Evolutionary conservation across 1,140 invertebrate genomes (phyloP).

Genomic region (Dolichoris vasculosae): DNA sequence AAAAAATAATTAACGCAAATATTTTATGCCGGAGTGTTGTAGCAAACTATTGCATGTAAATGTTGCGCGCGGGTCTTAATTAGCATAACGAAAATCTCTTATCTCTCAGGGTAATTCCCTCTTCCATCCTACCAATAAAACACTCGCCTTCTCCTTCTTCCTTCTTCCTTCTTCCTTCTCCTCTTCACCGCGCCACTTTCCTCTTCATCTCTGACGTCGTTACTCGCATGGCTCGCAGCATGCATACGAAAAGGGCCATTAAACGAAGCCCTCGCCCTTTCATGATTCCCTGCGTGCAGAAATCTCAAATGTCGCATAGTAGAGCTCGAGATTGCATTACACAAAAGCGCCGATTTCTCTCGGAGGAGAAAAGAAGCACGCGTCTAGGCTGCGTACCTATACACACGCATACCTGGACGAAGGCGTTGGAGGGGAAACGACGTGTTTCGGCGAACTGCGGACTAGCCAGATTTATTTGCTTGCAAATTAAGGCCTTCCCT

Average conservation of each 20-base stretch:
- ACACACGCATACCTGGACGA: background rate
- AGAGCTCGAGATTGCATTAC: background rate
- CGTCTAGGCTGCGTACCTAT: background rate
- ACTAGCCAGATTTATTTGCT: slow-evolving; percentile 16
- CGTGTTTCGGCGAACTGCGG: background rate
- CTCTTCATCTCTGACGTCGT: background rate
- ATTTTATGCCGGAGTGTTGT: background rate
- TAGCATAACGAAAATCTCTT: slow-evolving; percentile 30
- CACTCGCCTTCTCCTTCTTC: background rate
- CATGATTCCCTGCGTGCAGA: background rate
- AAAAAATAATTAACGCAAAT: background rate
- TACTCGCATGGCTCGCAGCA: background rate
- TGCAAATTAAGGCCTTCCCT: background rate
- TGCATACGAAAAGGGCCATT: slow-evolving; percentile 22
- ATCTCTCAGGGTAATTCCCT: background rate
- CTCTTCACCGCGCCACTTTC: background rate
- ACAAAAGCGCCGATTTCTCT: slow-evolving; percentile 1
- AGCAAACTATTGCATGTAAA: background rate
- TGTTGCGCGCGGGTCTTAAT: background rate
- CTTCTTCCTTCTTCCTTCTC: too few species aligned
- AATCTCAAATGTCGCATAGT: background rate
- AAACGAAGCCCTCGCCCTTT: background rate
- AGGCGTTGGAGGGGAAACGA: background rate
- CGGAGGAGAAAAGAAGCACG: background rate
- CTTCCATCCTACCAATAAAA: background rate